Evolutionary conservation across 2,888 invertebrate genomes (phyloP).

Genomic region (Hoplodrina ambigua): DNA sequence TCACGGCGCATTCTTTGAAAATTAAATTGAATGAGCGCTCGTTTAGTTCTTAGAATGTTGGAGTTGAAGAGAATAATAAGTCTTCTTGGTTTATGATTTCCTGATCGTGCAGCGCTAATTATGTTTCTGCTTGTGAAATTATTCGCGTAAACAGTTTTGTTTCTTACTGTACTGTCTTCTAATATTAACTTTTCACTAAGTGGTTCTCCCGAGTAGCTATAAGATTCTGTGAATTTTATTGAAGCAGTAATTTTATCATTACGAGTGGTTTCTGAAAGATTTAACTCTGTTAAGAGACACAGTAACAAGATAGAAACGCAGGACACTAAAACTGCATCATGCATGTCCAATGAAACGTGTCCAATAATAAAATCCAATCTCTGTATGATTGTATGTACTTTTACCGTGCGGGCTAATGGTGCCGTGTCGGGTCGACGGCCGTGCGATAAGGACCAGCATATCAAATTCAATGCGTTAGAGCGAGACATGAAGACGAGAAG

Average conservation of each 20-base stretch:
- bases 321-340: conserved; percentile 54
- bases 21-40: conserved; percentile 51
- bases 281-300: not conserved
- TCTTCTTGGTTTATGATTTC: conserved; percentile 57
- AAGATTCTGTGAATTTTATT: conserved; percentile 13
- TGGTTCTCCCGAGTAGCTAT: conserved; percentile 15
- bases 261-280: conserved; percentile 2
- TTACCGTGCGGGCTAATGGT: conserved; percentile 73
- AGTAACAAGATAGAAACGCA: conserved; percentile 20
- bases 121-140: conserved; percentile 37
- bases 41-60: conserved; percentile 52
- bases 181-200: conserved; percentile 30
- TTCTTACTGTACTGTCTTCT: conserved; percentile 31
- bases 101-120: conserved; percentile 55
- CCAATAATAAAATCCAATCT: conserved; percentile 70
- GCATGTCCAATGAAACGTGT: conserved; percentile 66
- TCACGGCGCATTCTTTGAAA: conserved; percentile 57
- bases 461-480: conserved; percentile 46
- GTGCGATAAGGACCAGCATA: conserved; percentile 70
- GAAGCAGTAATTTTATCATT: not conserved
- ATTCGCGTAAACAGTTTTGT: conserved; percentile 32
- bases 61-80: conserved; percentile 41
- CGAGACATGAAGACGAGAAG: conserved; percentile 66
- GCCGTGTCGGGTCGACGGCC: conserved; percentile 81
- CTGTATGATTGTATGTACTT: conserved; percentile 73